These are phyloP conservation scores for Jordanella pulchra DNA, from an alignment of 2,797 vertebrate species.

Conservation along the genomic window DNA sequence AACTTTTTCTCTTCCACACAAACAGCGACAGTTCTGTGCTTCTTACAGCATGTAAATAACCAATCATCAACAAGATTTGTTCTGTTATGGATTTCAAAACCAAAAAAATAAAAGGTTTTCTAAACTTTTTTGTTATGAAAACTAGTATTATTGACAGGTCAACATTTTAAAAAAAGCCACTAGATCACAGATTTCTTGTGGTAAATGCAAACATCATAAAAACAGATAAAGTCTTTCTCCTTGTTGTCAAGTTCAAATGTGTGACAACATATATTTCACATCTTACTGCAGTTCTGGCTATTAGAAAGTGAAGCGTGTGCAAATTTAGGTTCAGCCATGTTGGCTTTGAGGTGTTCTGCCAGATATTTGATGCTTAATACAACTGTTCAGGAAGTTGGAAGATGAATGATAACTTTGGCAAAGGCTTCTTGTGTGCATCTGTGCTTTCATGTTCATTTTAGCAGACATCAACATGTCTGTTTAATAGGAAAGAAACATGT, in stretches of 20 bases:
- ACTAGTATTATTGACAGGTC: too few species aligned
- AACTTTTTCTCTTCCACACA: not conserved
- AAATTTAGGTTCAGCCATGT: not conserved
- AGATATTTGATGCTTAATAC: constrained; percentile 41
- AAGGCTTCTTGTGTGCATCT: constrained; percentile 11
- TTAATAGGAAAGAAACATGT: not conserved
- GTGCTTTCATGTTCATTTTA: constrained; percentile 5
- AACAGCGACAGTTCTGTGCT: not conserved
- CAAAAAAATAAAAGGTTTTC: too few species aligned
- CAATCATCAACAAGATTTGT: not conserved
- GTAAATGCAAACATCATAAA: not conserved
- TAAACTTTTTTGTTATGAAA: too few species aligned
- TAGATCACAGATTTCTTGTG: not conserved
- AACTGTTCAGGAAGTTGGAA: constrained; percentile 27
- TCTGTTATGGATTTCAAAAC: too few species aligned
- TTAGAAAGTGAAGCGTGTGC: constrained; percentile 16
- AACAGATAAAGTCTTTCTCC: not conserved
- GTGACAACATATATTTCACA: not conserved
- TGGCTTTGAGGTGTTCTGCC: constrained; percentile 5
- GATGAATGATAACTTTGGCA: constrained; percentile 26
- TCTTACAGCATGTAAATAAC: not conserved
- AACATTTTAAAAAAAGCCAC: not conserved
- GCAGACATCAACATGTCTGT: not conserved
- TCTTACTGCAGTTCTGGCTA: constrained; percentile 17
- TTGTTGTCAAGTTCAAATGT: not conserved